A percentile compares a stretch with the other conserved stretches of the same genome.
Evolutionary conservation across 2,113 vertebrate genomes (phyloP).

Genomic region (Brachypteracias leptosomus): DNA sequence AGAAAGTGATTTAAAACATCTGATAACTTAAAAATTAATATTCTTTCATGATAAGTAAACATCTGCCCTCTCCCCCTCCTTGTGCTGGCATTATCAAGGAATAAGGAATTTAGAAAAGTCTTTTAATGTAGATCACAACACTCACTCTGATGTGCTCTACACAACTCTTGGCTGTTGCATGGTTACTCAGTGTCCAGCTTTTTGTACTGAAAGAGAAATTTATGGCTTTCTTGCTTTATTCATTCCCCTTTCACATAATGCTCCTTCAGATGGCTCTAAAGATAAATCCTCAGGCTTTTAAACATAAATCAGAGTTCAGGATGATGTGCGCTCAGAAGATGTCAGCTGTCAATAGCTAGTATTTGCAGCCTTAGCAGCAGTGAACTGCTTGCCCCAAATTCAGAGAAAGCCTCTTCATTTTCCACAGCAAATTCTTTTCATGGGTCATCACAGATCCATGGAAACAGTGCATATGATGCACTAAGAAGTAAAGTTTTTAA

Average conservation of each 20-base stretch:
- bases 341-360: neutral
- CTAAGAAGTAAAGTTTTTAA: slow-evolving; percentile 26
- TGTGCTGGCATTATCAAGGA: neutral
- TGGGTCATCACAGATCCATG: neutral
- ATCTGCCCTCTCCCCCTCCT: neutral
- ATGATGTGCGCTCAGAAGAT: neutral
- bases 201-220: slow-evolving; percentile 4
- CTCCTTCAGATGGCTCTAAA: neutral
- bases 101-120: neutral
- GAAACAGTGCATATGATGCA: neutral
- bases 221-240: slow-evolving; percentile 17
- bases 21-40: neutral
- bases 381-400: neutral
- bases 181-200: neutral
- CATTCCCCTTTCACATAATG: slow-evolving; percentile 5
- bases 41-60: neutral
- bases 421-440: neutral
- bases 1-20: neutral
- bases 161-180: neutral
- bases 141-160: neutral
- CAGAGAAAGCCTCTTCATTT: neutral
- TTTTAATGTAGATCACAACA: neutral
- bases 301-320: slow-evolving; percentile 29
- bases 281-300: slow-evolving; percentile 18
- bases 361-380: neutral